A percentile compares a stretch with the other conserved stretches of the same genome.
These are phyloP conservation scores for Nixonia krombeini DNA, from an alignment of 1,140 invertebrate species.

Conservation along the genomic window DNA sequence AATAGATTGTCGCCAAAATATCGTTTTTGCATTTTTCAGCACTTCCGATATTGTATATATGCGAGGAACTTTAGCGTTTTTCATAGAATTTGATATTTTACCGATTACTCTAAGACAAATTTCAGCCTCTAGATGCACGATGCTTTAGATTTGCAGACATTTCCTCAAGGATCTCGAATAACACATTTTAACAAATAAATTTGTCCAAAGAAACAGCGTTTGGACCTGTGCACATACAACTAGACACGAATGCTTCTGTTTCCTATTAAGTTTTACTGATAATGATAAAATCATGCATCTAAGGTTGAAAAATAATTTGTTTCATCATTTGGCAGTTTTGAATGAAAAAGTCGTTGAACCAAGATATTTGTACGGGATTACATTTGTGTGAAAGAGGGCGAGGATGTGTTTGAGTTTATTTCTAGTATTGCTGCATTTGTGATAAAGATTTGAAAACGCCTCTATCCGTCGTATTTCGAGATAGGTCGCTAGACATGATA, in stretches of 20 bases:
- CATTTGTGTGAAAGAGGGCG: background rate
- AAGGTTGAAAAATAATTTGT: too few relatives aligned
- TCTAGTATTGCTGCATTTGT: slow-evolving; percentile 4
- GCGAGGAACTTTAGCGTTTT: slow-evolving; percentile 33
- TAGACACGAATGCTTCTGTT: too few relatives aligned
- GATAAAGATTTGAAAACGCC: slow-evolving; percentile 5
- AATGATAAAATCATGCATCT: too few relatives aligned
- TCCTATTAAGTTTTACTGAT: too few relatives aligned
- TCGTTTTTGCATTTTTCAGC: slow-evolving; percentile 36
- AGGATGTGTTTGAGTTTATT: background rate
- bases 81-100: slow-evolving; percentile 49
- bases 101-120: slow-evolving; percentile 32
- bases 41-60: slow-evolving; percentile 27
- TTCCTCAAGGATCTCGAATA: too few relatives aligned
- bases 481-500: slow-evolving; percentile 1
- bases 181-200: too few relatives aligned
- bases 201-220: too few relatives aligned
- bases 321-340: too few relatives aligned
- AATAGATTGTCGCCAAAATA: slow-evolving; percentile 10
- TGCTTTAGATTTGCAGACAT: too few relatives aligned
- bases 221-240: too few relatives aligned
- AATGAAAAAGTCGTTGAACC: too few relatives aligned
- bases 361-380: too few relatives aligned
- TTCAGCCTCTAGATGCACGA: background rate
- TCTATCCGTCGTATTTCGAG: slow-evolving; percentile 6